Base-by-base conservation (phyloP, 1,140 invertebrate species). In the Drosophila ambigua region DNA sequence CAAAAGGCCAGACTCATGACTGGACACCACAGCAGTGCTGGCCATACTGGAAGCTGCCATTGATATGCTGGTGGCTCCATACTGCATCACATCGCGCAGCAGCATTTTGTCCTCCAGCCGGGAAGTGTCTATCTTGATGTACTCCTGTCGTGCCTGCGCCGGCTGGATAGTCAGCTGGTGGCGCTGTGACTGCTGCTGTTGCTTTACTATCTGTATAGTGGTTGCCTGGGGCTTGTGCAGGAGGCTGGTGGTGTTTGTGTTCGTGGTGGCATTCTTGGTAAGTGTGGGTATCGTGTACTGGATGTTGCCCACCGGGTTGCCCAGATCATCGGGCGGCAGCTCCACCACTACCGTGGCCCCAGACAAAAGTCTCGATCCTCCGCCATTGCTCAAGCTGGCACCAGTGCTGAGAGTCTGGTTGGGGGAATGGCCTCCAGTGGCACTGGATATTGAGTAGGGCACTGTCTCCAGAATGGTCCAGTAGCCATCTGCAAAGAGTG, bases 391-490 rank as follows among this genome's bases (percentile, higher is more conserved):
- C 43, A 85, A 16, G 0, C 75, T 35, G n/a, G 71, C 75, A 4
- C 78, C 24, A 4, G 77, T 64, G 58, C 55, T 62, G 26, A 74
- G 43, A 28, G 77, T 57, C 59, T 76, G 83, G 46, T 74, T 61
- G 4, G 79, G 58, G 11, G 50, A 39, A 5, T 49, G 15, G 55
- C 41, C 44, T n/a, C 46, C 46, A 24, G 69, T 53, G 0, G 59
- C 44, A 46, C 46, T 81, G 50, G 73, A 82, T 43, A 85, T 81
- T 6, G 90, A 85, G 46, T 91, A 91, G 24, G 90, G 90, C 43
- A 91, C 90, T 2, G 90, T 90, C 46, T 91, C 90, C 63, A 91
- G 35, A 16, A 92, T 92, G 13, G 90, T 91, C 90, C 85, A 92
- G 84, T 80, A 92, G 52, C 77, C 79, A 68, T 91, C 90, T 69